Evolutionary conservation across 1,140 invertebrate genomes (phyloP).

Genomic region (Drosophila leontia): DNA sequence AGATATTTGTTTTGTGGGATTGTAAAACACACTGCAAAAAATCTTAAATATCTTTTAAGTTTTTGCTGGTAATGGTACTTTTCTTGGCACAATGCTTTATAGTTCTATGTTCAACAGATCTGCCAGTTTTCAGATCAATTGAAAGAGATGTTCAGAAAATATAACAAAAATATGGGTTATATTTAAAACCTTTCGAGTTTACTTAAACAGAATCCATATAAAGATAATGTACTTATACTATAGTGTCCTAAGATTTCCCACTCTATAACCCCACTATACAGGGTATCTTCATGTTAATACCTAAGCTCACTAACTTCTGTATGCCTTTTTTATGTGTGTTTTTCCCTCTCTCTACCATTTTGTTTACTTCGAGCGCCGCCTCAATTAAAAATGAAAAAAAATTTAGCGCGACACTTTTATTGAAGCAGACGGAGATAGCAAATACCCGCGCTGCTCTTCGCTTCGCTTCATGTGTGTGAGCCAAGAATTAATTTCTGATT

Average conservation of each 20-base stretch:
- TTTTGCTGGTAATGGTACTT: neutral
- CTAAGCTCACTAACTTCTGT: slow-evolving; percentile 3
- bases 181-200: neutral
- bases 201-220: accelerated
- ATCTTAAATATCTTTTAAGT: neutral
- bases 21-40: neutral
- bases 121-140: neutral
- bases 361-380: slow-evolving; percentile 71
- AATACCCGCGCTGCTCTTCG: slow-evolving; percentile 22
- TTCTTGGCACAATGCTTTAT: neutral
- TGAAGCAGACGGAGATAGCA: slow-evolving; percentile 61
- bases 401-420: slow-evolving; percentile 49
- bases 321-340: slow-evolving; percentile 33
- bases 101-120: neutral
- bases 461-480: slow-evolving; percentile 40
- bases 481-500: slow-evolving; percentile 81
- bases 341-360: slow-evolving; percentile 60
- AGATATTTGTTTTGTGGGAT: neutral
- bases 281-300: slow-evolving; percentile 8
- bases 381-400: slow-evolving; percentile 66
- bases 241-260: neutral
- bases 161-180: neutral
- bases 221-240: neutral
- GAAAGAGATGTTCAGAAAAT: neutral
- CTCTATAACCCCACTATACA: neutral